These are phyloP conservation scores for Colius striatus DNA, from an alignment of 2,113 vertebrate genomes.

Conservation along the genomic window DNA sequence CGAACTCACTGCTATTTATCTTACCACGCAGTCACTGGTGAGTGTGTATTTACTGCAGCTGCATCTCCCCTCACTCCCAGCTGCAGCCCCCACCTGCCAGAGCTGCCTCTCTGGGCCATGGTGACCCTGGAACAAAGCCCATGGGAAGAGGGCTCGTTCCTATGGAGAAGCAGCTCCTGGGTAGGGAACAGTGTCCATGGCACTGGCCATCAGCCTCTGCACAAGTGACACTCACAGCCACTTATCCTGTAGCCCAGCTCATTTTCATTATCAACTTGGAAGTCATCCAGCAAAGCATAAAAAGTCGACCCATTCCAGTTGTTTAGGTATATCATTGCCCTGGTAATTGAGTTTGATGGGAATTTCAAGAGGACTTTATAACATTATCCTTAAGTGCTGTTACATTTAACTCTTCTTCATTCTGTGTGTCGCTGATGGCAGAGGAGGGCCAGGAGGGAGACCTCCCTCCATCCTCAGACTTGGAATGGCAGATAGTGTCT, in stretches of 20 bases:
- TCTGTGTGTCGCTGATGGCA: neutral
- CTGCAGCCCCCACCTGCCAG: neutral
- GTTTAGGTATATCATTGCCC: conserved; percentile 41
- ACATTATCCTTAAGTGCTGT: conserved; percentile 23
- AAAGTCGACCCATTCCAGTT: conserved; percentile 20
- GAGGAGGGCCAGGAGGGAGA: neutral
- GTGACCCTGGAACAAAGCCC: neutral
- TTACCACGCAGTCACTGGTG: accelerated
- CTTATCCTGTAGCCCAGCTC: conserved; percentile 18
- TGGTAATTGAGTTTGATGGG: conserved; percentile 58
- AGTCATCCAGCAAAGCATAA: conserved; percentile 45
- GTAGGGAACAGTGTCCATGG: accelerated
- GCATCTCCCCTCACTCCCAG: neutral
- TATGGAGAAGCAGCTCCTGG: neutral
- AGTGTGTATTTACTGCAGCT: neutral
- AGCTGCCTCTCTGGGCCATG: neutral
- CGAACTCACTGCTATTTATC: neutral
- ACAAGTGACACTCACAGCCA: neutral
- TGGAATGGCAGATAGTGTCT: neutral
- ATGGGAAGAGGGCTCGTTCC: neutral
- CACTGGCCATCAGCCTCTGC: neutral
- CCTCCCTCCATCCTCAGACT: neutral
- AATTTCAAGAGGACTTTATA: conserved; percentile 49
- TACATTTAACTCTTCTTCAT: neutral
- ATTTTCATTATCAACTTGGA: conserved; percentile 57